Conservation (phyloP, 2,888 invertebrate genomes). For the Zygaena filipendulae region DNA sequence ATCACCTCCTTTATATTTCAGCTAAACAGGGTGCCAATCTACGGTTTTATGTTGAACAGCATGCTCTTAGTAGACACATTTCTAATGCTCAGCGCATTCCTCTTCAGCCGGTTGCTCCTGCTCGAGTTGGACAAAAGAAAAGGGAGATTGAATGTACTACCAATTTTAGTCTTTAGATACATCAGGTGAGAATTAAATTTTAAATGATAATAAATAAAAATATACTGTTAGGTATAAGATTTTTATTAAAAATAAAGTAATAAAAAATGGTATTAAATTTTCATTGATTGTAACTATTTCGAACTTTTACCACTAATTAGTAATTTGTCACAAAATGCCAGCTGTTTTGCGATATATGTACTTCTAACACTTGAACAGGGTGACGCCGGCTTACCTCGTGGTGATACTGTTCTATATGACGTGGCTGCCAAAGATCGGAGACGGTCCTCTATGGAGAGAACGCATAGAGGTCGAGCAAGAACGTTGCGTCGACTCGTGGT, state of each 20-base stretch:
- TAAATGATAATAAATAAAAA: too few relatives aligned
- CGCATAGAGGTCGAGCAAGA: slow-evolving; percentile 68
- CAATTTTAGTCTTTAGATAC: slow-evolving; percentile 74
- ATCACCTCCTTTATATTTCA: too few relatives aligned
- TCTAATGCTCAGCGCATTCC: slow-evolving; percentile 75
- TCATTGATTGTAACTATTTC: too few relatives aligned
- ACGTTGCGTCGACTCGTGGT: slow-evolving; percentile 75
- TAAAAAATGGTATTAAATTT: too few relatives aligned
- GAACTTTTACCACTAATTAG: too few relatives aligned
- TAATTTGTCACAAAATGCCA: too few relatives aligned
- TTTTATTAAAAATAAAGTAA: too few relatives aligned
- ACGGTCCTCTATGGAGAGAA: slow-evolving; percentile 80
- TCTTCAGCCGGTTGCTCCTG: slow-evolving; percentile 74
- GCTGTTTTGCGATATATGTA: too few relatives aligned
- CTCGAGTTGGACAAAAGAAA: slow-evolving; percentile 74
- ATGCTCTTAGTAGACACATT: slow-evolving; percentile 79
- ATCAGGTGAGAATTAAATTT: slow-evolving; percentile 69
- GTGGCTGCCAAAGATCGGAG: slow-evolving; percentile 74
- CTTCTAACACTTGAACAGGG: too few relatives aligned
- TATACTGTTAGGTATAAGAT: too few relatives aligned
- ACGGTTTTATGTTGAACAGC: slow-evolving; percentile 74
- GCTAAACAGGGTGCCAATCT: slow-evolving; percentile 65
- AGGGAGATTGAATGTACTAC: slow-evolving; percentile 70
- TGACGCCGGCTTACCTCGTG: slow-evolving; percentile 79
- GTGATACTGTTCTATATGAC: slow-evolving; percentile 80